Percentiles rank a stretch among this genome's conserved stretches.
Conservation (phyloP, 2,797 vertebrate genomes). For the Poecilia picta region DNA sequence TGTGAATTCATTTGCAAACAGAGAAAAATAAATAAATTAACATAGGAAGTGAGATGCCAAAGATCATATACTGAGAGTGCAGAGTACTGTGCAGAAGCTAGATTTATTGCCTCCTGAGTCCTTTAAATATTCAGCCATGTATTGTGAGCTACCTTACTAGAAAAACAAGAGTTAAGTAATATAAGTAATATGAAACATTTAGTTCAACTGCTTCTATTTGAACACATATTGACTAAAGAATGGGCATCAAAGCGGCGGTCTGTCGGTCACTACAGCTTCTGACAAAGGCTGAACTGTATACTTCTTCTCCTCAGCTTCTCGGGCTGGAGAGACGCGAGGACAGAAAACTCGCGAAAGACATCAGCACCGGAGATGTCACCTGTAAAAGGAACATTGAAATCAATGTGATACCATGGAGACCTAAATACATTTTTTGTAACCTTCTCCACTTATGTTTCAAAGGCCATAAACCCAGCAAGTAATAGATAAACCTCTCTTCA, state of each 20-base stretch:
- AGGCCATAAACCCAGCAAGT: neutral
- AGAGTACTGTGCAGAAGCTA: neutral
- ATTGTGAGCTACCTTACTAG: neutral
- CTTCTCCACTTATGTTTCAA: neutral
- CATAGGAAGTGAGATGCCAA: neutral
- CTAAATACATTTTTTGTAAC: neutral
- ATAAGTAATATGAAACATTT: neutral
- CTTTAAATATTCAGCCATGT: neutral
- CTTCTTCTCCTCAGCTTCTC: conserved; percentile 86
- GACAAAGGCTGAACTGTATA: conserved; percentile 73
- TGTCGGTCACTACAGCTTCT: conserved; percentile 38
- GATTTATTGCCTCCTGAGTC: neutral
- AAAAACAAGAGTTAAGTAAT: neutral
- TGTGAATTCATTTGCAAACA: neutral
- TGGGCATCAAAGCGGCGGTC: neutral
- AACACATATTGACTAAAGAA: conserved; percentile 12
- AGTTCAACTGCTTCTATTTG: neutral
- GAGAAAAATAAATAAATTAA: neutral
- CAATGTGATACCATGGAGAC: neutral
- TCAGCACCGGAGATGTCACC: conserved; percentile 79
- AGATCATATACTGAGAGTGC: neutral
- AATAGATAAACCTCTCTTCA: conserved; percentile 7
- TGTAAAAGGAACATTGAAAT: conserved; percentile 72
- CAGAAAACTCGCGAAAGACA: conserved; percentile 87
- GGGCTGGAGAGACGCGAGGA: conserved; percentile 84